Percentiles rank a stretch among this genome's conserved stretches.
Conservation (phyloP, 2,113 vertebrate genomes). For the Microcebus jonahi region DNA sequence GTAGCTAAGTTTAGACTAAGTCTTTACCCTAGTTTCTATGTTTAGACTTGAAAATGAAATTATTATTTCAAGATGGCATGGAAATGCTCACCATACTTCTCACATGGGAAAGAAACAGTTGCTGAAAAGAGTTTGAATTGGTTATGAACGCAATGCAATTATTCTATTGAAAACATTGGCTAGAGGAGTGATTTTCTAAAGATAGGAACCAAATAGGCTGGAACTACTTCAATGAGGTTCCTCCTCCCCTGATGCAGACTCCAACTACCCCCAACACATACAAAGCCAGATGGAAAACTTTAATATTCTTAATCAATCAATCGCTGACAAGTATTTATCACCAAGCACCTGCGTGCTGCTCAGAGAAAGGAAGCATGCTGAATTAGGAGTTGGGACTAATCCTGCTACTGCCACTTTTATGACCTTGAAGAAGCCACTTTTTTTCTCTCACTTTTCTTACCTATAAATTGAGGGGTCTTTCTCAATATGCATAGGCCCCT, state of each 20-base stretch:
- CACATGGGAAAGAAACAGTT: slow-evolving; percentile 67
- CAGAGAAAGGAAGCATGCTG: background rate
- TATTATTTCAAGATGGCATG: slow-evolving; percentile 75
- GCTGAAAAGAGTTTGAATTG: slow-evolving; percentile 69
- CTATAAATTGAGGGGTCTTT: background rate
- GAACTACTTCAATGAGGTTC: background rate
- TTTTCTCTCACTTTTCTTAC: background rate
- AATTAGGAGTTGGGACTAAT: background rate
- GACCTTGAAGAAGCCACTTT: background rate
- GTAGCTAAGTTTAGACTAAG: slow-evolving; percentile 75
- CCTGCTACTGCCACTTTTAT: background rate
- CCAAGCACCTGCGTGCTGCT: background rate
- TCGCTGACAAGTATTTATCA: background rate
- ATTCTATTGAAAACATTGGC: slow-evolving; percentile 70
- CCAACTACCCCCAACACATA: background rate
- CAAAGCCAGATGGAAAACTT: background rate
- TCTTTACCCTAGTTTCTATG: slow-evolving; percentile 77
- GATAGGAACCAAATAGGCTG: slow-evolving; percentile 50
- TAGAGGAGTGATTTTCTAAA: slow-evolving; percentile 64
- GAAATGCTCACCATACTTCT: slow-evolving; percentile 65
- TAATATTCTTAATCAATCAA: background rate
- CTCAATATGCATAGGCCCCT: background rate
- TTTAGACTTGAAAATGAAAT: slow-evolving; percentile 78
- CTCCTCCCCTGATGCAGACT: background rate
- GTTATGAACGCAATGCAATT: slow-evolving; percentile 69